Base-by-base conservation (phyloP, 1,140 invertebrate species). In the Choristoneura fumiferana region DNA sequence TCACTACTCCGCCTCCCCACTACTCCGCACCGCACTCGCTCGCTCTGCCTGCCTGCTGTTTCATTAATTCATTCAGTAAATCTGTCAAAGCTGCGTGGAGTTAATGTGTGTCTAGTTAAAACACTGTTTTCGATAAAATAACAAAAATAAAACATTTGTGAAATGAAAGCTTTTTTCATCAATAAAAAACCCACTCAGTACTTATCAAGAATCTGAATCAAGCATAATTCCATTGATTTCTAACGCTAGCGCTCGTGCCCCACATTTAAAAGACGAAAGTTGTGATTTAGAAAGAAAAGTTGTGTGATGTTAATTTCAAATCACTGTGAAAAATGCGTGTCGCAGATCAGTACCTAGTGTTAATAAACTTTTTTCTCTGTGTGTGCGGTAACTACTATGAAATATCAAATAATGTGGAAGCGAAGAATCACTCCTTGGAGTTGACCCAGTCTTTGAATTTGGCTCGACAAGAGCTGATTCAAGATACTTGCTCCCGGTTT, bases 401-500 rank as follows among this genome's bases (percentile, higher is more conserved):
- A 52, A 62, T 68, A 39, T 63, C 56, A 57, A 69, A 78, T 59
- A 81, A 84, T 61, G 70, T 77, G 39, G 63, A 75, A 38, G 57
- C 57, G 1, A 74, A 76, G 54, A 79, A 88, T 40, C 91, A 91
- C 62, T 90, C 91, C 8, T 79, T 92, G 66, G 91, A 92, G 67
- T 76, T 92, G 65, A 92, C 91, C 62, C 91, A 92, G 72, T 91
- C 91, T 8, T 86, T 91, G 66, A 92, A 92, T 69, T 86, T 94
- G 52, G 88, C 90, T 33, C 90, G 94, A 3, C 94, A 95, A 76
- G 94, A 95, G 76, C 86, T 91, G 12, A 83, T 95, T 56, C 93
- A 94, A 66, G 90, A 92, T 55, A 92, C 92, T 61, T 95, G 94
- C 76, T 90, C 92, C 54, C 90, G 91, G 29, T 89, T 92, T 49